A percentile compares a stretch with the other conserved stretches of the same genome.
Evolutionary conservation across 2,888 invertebrate genomes (phyloP).

Genomic region (Mesoligia furuncula): DNA sequence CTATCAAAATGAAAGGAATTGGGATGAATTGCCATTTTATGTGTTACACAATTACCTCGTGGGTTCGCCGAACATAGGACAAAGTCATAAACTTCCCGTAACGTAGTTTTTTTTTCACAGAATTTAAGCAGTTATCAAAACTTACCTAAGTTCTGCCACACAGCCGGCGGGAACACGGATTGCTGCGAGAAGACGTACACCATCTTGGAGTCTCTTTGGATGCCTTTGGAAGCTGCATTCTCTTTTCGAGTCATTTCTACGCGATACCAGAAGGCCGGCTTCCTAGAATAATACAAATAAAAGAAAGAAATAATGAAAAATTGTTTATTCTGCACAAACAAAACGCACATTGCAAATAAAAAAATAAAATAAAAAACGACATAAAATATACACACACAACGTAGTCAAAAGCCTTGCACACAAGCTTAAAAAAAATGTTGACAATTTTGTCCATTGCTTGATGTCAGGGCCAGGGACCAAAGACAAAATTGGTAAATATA

Average conservation of each 20-base stretch:
- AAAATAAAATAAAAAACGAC: too few species aligned
- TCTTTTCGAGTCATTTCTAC: constrained; percentile 80
- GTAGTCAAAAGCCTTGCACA: too few species aligned
- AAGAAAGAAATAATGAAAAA: too few species aligned
- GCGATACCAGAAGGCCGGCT: constrained; percentile 86
- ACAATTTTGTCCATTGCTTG: too few species aligned
- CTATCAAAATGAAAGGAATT: too few species aligned
- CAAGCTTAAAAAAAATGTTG: too few species aligned
- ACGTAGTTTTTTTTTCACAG: neutral
- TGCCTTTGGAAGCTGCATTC: constrained; percentile 68
- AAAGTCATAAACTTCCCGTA: neutral
- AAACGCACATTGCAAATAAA: too few species aligned
- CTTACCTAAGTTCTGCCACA: constrained; percentile 85
- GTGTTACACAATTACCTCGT: too few species aligned
- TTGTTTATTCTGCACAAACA: too few species aligned
- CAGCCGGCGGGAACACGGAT: constrained; percentile 86
- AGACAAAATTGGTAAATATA: neutral
- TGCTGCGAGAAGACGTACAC: constrained; percentile 85
- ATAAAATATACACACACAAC: too few species aligned
- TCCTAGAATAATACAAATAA: constrained; percentile 74
- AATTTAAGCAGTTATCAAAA: constrained; percentile 52
- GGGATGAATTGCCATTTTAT: too few species aligned
- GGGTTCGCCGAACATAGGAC: neutral
- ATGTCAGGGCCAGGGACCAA: too few species aligned
- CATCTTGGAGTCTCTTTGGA: constrained; percentile 75